Base-by-base conservation (phyloP, 2,888 invertebrate genomes). In the Hyles lineata region DNA sequence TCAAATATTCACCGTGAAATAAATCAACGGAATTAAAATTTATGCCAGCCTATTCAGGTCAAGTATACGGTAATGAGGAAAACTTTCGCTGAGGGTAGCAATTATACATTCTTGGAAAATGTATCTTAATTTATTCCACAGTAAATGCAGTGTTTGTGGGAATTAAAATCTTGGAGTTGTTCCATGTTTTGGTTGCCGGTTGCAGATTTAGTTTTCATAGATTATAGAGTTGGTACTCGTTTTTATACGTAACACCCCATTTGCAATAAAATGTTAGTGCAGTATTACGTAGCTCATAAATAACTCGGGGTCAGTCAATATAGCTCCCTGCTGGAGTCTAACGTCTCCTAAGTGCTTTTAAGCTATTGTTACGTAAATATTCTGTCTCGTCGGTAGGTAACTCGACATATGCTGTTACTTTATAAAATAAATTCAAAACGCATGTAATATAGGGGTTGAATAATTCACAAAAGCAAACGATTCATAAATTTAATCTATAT, bases 51-150 rank as follows among this genome's bases (percentile, higher is more conserved):
- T 67, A 67, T 67, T 23, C 43, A 67, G 67, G 67, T 67, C 67
- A 67, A 67, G 23, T 62, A 62, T 62, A 62, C 32, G 62, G 21
- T 67, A 67, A 67, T 67, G 67, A 55, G 55, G 55, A 50, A 50
- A 50, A 50, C 23, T 67, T 67, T 67, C 43, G n/a, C 50, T 15
- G 50, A 67, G 67, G 67, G 43, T 50, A 43, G 63, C 4, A 43
- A 67, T 67, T 43, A 50, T n/a, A 62, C 7, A 35, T 6, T 6
- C 50, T 50, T 50, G 43, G 67, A 50, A 62, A 67, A 50, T 67
- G 23, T 67, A 21, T 63, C 21, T 11, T 67, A 35, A 50, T 50
- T 67, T 50, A 25, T 67, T 67, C 21, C 43, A 23, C 3, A n/a
- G 9, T 43, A 15, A 63, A 43, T 63, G 63, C 21, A 63, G 23